Evolutionary conservation across 2,113 vertebrate species (phyloP), one percentile per base, ranked within the genome.

Genomic region (Cercopithecus mona): DNA sequence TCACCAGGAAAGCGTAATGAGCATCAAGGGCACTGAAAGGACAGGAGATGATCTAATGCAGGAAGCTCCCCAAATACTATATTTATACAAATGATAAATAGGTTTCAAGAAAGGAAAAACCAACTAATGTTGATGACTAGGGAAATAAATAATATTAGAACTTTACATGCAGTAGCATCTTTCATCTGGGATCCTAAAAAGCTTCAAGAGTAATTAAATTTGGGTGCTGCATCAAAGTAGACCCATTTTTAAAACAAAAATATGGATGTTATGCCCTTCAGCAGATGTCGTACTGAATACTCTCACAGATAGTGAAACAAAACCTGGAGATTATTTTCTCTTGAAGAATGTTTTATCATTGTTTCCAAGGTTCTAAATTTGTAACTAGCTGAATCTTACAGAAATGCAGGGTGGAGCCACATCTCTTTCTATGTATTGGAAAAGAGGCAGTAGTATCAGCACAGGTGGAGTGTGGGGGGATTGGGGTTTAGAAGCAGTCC

Each of bases 61-160:
- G 93, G 96, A 98, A 96, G 94, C 88, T 97, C 91, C 97, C 87
- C 70, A 88, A 97, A 94, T 76, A 84, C 91, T 92, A 35, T 95
- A 95, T 89, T 96, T 97, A 94, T 61, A 93, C 88, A 83, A 91
- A 91, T 96, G 96, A 97, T 76, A 94, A 96, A 97, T 93, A 82
- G 94, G 52, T 88, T 96, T 86, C 61, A 75, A 97, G 97, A 96
- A 97, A 94, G 85, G 73, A 95, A 91, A 97, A 95, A 93, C 88
- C 96, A 97, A 78, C 82, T 72, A 88, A 86, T 59, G 55, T 52
- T 86, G 87, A 96, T 96, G 90, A 93, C 87, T 32, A 96, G 57
- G 48, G 80, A 92, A 57, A 93, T 92, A 95, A 95, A 97, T 93
- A 93, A 81, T 83, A 88, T 73, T 80, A 93, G 90, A 85, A 93